Evolutionary conservation across 2,113 vertebrate species (phyloP), one percentile per base, ranked within the genome.

Genomic region (Rhinopithecus roxellana): DNA sequence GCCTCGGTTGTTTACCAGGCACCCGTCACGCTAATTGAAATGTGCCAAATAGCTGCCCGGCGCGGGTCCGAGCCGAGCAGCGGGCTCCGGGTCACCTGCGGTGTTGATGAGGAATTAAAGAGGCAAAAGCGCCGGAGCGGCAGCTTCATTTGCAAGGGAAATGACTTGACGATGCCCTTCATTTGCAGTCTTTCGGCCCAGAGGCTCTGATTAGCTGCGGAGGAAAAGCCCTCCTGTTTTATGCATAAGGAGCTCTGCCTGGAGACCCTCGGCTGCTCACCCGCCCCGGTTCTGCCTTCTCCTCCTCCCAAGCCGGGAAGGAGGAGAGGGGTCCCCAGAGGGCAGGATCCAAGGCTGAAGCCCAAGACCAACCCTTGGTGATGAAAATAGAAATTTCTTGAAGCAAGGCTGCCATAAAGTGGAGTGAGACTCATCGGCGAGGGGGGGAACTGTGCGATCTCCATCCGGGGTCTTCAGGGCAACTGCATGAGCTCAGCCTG

Each of bases 101-200:
- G 94, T 0, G 95, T 78, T 97, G 98, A 98, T 93, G 95, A 97
- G 96, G 79, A 25, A 38, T 67, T 90, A 61, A 96, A 89, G 55
- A 78, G 95, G 94, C 50, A 45, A 93, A 70, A 59, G 45, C 23
- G 0, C 32, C 0, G 0, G 17, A 64, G 74, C 77, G 0, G 6
- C 25, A 43, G 77, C 90, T 77, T 98, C 97, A 98, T 99, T 98
- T 98, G 98, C 98, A 98, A 99, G 97, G 98, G 96, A 98, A 98
- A 98, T 98, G 88, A 97, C 97, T 96, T 96, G 96, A 97, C 74
- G 45, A 1, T 80, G 95, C 20, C 84, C 55, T 89, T 94, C 1
- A 7, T 77, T 90, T 92, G 95, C 90, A 84, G 57, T 80, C 94
- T 1, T 23, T 20, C 3, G 0, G 70, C 23, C 0, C 6, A 0